Conservation (phyloP, 2,113 vertebrate genomes). For the Ammodytes dubius region DNA sequence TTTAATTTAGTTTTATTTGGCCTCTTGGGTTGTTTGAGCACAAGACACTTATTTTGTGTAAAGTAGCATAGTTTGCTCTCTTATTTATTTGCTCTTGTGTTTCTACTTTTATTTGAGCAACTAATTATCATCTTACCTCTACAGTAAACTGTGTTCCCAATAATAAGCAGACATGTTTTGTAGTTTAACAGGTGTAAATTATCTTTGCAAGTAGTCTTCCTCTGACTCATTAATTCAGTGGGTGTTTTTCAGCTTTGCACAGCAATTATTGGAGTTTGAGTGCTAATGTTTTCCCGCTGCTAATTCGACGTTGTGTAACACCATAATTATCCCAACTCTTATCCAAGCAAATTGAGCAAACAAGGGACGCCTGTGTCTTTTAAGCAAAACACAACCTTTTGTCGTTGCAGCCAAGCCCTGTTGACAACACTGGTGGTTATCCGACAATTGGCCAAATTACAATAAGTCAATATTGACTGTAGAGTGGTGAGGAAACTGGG, state of each 20-base stretch:
- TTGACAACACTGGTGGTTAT: conserved; percentile 25
- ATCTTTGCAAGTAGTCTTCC: conserved; percentile 25
- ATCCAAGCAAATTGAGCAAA: conserved; percentile 52
- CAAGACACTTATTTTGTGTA: neutral
- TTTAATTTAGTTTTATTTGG: neutral
- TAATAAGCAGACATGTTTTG: neutral
- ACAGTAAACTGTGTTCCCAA: neutral
- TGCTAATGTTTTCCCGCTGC: conserved; percentile 62
- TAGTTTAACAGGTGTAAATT: conserved; percentile 41
- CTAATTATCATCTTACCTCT: neutral
- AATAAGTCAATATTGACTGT: conserved; percentile 33
- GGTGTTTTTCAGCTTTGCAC: conserved; percentile 40
- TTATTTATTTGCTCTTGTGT: neutral
- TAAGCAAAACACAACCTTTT: conserved; percentile 30
- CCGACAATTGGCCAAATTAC: conserved; percentile 29
- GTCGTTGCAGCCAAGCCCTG: neutral
- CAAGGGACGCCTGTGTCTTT: conserved; percentile 31
- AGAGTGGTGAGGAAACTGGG: neutral
- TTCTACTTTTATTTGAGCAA: neutral
- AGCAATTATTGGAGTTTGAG: conserved; percentile 49
- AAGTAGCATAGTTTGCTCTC: neutral
- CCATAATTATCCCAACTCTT: conserved; percentile 56
- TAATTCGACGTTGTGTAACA: conserved; percentile 66
- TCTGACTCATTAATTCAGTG: conserved; percentile 54
- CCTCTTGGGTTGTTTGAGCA: neutral